Conservation (phyloP, 2,113 vertebrate species). For the Garra rufa region DNA sequence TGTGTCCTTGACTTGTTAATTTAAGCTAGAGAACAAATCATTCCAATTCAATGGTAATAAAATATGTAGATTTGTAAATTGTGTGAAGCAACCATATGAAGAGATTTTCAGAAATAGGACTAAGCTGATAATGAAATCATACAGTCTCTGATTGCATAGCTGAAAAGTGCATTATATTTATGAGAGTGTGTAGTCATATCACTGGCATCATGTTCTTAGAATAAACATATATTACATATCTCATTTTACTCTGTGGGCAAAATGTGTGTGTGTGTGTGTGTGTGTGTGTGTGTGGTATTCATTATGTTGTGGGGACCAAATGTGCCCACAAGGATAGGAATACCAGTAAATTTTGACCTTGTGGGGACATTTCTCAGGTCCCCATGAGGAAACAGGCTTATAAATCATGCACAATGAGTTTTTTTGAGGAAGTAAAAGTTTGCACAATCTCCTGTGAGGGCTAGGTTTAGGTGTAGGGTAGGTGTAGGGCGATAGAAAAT, state of each 20-base stretch:
- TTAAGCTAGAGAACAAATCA: not conserved
- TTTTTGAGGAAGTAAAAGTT: no score
- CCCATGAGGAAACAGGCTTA: no score
- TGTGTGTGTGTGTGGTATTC: slow-evolving; percentile 5
- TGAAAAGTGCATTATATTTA: no score
- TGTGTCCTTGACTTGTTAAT: not conserved
- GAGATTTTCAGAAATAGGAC: not conserved
- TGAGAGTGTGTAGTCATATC: not conserved
- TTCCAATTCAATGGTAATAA: not conserved
- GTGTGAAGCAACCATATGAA: not conserved
- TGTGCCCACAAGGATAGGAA: no score
- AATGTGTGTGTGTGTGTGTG: slow-evolving; percentile 26
- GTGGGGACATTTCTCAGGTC: no score
- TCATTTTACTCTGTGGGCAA: not conserved
- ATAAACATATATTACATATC: not conserved
- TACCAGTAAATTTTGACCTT: no score
- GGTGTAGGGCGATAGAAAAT: no score
- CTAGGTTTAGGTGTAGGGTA: no score
- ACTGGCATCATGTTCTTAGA: slow-evolving; percentile 1
- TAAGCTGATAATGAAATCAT: not conserved
- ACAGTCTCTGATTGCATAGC: no score
- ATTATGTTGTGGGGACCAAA: no score
- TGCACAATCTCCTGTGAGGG: no score
- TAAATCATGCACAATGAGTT: no score
- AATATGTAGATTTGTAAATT: not conserved